Evolutionary conservation across 2,888 invertebrate species (phyloP).

Genomic region (Dendrolimus pini): DNA sequence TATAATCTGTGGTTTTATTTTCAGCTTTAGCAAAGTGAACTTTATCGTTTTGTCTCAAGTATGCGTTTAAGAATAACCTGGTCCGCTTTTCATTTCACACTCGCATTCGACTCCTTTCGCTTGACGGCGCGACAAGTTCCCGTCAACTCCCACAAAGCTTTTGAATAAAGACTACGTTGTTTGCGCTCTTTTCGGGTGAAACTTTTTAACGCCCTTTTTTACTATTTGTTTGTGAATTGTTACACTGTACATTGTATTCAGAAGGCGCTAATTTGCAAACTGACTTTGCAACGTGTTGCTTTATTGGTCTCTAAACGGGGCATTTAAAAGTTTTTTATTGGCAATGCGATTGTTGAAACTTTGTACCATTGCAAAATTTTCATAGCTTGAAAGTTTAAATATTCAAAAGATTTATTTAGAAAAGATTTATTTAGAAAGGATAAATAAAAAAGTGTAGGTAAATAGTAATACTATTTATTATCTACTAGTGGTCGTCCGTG

Average conservation of each 20-base stretch:
- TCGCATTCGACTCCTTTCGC: slow-evolving; percentile 25
- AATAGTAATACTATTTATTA: too few species aligned
- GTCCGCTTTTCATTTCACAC: slow-evolving; percentile 45
- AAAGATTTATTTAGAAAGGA: too few species aligned
- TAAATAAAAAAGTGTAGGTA: too few species aligned
- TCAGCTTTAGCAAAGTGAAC: slow-evolving; percentile 17
- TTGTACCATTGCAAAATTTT: too few species aligned
- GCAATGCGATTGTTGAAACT: too few species aligned
- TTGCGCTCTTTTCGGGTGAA: slow-evolving; percentile 37
- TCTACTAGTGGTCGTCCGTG: too few species aligned
- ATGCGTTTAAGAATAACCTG: slow-evolving; percentile 37
- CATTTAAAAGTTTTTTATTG: neutral
- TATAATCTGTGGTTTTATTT: too few species aligned
- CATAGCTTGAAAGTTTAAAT: too few species aligned
- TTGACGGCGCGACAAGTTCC: slow-evolving; percentile 20
- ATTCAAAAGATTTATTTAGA: too few species aligned
- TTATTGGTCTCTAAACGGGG: neutral
- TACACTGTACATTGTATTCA: slow-evolving; percentile 7
- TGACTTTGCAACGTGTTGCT: neutral
- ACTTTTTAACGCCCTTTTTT: slow-evolving; percentile 34
- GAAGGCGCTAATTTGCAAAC: neutral
- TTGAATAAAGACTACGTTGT: slow-evolving; percentile 45
- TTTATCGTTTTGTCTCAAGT: slow-evolving; percentile 20
- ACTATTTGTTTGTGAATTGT: slow-evolving; percentile 22
- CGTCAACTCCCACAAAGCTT: slow-evolving; percentile 50